A percentile compares a stretch with the other conserved stretches of the same genome.
These are phyloP conservation scores for Crossocerus cetratus DNA, from an alignment of 2,888 invertebrate species.

Conservation along the genomic window DNA sequence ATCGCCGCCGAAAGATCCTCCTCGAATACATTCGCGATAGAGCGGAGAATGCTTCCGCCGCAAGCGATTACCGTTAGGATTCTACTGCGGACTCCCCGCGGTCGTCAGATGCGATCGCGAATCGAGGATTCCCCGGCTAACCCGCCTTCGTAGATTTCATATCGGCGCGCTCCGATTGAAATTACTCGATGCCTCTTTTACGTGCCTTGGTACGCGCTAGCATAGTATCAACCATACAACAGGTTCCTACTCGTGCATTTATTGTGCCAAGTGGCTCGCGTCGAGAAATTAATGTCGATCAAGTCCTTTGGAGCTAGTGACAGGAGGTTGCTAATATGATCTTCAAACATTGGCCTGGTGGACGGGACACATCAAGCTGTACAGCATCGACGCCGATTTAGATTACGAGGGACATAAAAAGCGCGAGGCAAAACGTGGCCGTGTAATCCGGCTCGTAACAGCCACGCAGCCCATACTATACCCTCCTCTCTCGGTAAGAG, in stretches of 20 bases:
- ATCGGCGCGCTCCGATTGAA: constrained; percentile 40
- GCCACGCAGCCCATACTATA: constrained; percentile 4
- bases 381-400: constrained; percentile 43
- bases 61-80: constrained; percentile 46
- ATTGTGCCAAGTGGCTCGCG: no score
- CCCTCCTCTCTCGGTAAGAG: constrained; percentile 26
- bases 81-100: constrained; percentile 27
- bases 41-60: constrained; percentile 9
- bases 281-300: neutral
- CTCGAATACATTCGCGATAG: constrained; percentile 19
- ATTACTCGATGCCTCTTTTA: constrained; percentile 40
- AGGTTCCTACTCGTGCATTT: no score
- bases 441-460: constrained; percentile 43
- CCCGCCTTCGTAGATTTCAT: constrained; percentile 24
- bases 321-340: neutral
- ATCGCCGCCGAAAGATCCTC: constrained; percentile 29
- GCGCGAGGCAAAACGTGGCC: constrained; percentile 30
- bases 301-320: neutral
- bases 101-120: constrained; percentile 43
- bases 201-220: constrained; percentile 6
- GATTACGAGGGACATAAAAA: constrained; percentile 37
- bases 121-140: constrained; percentile 3
- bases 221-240: no score
- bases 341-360: constrained; percentile 8
- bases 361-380: constrained; percentile 25